Percentiles rank a stretch among this genome's conserved stretches.
phyloP scores from a whole-genome alignment of 2,888 invertebrate genomes.

The Leptogaster cylindrica region DNA sequence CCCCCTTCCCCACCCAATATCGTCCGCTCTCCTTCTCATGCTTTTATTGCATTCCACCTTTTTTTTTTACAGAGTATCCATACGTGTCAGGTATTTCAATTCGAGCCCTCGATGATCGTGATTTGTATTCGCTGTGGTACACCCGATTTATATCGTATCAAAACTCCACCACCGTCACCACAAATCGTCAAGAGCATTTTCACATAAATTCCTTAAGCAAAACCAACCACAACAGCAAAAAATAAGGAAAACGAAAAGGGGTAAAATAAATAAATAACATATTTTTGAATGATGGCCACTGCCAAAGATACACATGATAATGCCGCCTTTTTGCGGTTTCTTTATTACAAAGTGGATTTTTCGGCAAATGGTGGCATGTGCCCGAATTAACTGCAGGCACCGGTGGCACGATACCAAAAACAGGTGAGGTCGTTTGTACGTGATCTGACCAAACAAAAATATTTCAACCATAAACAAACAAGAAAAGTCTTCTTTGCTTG shows the following conservation, averaged over 20 bases:
- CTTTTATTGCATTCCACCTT: background rate
- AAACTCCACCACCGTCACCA: slow-evolving; percentile 5
- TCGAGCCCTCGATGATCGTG: slow-evolving; percentile 37
- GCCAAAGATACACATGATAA: slow-evolving; percentile 5
- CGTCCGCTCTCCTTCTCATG: background rate
- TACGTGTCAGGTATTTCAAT: slow-evolving; percentile 36
- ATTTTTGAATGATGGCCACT: background rate
- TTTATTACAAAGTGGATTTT: slow-evolving; percentile 1
- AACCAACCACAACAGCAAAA: too few relatives aligned
- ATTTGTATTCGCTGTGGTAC: slow-evolving; percentile 43
- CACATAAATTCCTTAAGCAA: background rate
- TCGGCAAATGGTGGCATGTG: slow-evolving; percentile 3
- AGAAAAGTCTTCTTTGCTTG: too few relatives aligned
- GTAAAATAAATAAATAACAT: too few relatives aligned
- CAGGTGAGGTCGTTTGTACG: slow-evolving; percentile 13
- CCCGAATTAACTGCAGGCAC: slow-evolving; percentile 1
- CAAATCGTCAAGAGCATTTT: slow-evolving; percentile 8
- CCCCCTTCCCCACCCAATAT: background rate
- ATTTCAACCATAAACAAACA: too few relatives aligned
- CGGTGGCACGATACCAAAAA: slow-evolving; percentile 4
- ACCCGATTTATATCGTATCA: slow-evolving; percentile 22
- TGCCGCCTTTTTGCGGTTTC: background rate
- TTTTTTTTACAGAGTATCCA: background rate
- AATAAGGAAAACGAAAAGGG: too few relatives aligned
- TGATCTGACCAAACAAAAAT: background rate